phyloP scores from a whole-genome alignment of 2,113 vertebrate species.

The Notarius lentiginosus region DNA sequence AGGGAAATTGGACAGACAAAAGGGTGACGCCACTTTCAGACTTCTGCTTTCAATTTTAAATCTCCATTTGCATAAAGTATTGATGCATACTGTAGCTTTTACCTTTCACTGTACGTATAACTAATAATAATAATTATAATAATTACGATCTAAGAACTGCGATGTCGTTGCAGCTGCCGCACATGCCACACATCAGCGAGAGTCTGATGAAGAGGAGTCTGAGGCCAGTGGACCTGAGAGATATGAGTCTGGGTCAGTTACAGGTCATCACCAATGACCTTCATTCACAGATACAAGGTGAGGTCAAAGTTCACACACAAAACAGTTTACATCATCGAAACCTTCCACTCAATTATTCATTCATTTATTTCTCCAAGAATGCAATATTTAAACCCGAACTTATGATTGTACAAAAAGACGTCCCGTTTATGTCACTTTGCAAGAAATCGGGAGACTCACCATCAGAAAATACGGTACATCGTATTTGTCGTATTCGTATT shows the following conservation, averaged over 20 bases:
- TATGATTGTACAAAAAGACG: too few species aligned
- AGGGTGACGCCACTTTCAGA: background rate
- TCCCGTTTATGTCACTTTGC: too few species aligned
- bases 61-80: background rate
- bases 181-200: slow-evolving; percentile 95
- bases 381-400: background rate
- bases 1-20: background rate
- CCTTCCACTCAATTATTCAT: background rate
- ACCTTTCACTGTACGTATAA: background rate
- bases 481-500: background rate
- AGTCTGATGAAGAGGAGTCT: slow-evolving; percentile 95
- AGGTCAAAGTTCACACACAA: slow-evolving; percentile 58
- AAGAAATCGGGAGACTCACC: background rate
- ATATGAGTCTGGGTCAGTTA: slow-evolving; percentile 96
- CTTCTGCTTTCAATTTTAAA: slow-evolving; percentile 12
- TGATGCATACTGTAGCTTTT: background rate
- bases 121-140: background rate
- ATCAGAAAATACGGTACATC: background rate
- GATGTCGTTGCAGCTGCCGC: slow-evolving; percentile 78
- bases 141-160: background rate
- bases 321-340: background rate
- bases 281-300: slow-evolving; percentile 98
- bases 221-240: slow-evolving; percentile 87
- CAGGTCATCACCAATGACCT: slow-evolving; percentile 98
- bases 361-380: background rate